Evolutionary conservation across 2,797 vertebrate genomes (phyloP).

Genomic region (Diplodus sargus): DNA sequence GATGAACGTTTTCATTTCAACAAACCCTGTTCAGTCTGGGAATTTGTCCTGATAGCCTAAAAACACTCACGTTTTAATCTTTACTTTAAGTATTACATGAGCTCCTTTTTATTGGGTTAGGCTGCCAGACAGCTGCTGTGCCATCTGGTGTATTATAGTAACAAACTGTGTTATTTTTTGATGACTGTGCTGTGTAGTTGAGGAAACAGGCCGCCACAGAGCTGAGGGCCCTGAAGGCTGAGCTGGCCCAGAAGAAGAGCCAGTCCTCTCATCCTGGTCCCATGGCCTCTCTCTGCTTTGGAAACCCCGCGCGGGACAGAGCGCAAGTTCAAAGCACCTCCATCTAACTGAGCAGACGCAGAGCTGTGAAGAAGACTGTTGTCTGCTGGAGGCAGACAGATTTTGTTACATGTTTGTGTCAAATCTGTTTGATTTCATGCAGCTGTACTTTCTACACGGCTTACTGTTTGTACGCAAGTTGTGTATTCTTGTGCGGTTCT

Average conservation of each 20-base stretch:
- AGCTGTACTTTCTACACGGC: background rate
- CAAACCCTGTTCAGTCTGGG: background rate
- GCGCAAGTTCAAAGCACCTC: slow-evolving; percentile 41
- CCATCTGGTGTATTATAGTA: background rate
- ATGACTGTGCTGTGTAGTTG: slow-evolving; percentile 78
- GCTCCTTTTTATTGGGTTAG: background rate
- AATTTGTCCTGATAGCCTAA: too few relatives aligned
- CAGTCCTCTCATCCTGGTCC: slow-evolving; percentile 74
- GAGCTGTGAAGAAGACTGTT: background rate
- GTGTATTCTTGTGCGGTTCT: background rate
- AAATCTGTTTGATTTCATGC: background rate
- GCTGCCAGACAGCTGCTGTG: background rate
- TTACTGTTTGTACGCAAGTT: background rate
- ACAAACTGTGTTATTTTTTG: background rate
- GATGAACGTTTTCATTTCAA: background rate
- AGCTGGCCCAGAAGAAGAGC: slow-evolving; percentile 91
- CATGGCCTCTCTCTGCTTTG: slow-evolving; percentile 21
- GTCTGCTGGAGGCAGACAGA: background rate
- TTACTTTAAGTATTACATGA: background rate
- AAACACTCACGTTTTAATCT: background rate
- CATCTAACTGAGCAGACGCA: slow-evolving; percentile 4
- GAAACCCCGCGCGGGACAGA: slow-evolving; percentile 31
- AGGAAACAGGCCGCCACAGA: slow-evolving; percentile 91
- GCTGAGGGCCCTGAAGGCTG: slow-evolving; percentile 87
- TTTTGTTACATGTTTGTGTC: background rate